A percentile compares a stretch with the other conserved stretches of the same genome.
These are phyloP conservation scores for Drosophila mulleri DNA, from an alignment of 2,888 invertebrate genomes.

Conservation along the genomic window DNA sequence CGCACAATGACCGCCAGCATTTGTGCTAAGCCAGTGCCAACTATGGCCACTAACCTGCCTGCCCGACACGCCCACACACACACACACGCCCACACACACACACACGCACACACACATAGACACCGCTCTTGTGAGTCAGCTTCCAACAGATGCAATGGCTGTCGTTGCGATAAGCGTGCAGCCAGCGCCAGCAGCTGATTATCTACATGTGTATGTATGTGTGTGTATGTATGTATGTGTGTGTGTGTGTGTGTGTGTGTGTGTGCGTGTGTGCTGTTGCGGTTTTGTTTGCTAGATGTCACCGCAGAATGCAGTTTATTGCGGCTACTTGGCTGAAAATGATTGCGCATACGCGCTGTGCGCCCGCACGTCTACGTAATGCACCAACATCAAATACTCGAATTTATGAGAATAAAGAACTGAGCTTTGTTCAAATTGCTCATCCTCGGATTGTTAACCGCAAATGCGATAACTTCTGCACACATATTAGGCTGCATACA, in stretches of 20 bases:
- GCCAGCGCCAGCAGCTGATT: constrained; percentile 35
- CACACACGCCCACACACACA: background rate
- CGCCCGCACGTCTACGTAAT: constrained; percentile 6
- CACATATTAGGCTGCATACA: background rate
- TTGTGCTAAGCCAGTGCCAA: constrained; percentile 43
- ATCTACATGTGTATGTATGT: too few relatives aligned
- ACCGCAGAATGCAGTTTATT: constrained; percentile 46
- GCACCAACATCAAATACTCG: constrained; percentile 1
- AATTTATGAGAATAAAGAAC: constrained; percentile 4
- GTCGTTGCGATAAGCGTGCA: constrained; percentile 40
- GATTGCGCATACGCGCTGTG: constrained; percentile 44
- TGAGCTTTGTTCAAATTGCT: background rate
- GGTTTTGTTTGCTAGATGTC: constrained; percentile 25
- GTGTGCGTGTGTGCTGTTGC: constrained; percentile 12
- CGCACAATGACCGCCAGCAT: constrained; percentile 37
- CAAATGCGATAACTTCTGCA: constrained; percentile 5
- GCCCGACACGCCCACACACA: background rate
- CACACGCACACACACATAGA: background rate
- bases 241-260: constrained; percentile 4
- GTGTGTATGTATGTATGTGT: background rate
- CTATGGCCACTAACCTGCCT: constrained; percentile 9
- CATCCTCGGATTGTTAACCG: constrained; percentile 5
- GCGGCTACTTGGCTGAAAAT: constrained; percentile 52
- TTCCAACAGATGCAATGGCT: constrained; percentile 30
- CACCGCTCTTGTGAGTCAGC: too few relatives aligned